These are phyloP conservation scores for Valencia hispanica DNA, from an alignment of 2,797 vertebrate genomes.

Conservation along the genomic window DNA sequence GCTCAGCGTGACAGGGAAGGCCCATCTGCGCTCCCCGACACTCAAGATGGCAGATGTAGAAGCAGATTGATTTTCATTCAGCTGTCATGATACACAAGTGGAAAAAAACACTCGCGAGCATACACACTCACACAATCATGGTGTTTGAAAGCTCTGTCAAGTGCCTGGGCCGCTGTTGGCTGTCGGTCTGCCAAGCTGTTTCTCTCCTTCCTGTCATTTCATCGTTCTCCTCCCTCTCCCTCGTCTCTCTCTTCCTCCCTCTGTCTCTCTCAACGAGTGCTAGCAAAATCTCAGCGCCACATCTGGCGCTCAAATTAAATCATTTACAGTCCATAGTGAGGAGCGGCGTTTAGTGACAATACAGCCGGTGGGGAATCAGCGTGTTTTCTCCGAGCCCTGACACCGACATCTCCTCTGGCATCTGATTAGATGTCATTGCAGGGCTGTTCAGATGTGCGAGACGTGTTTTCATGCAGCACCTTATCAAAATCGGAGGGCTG, in stretches of 20 bases:
- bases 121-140: slow-evolving; percentile 62
- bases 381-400: slow-evolving; percentile 71
- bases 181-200: slow-evolving; percentile 73
- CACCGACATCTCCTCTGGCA: slow-evolving; percentile 61
- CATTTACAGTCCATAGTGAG: slow-evolving; percentile 79
- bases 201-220: slow-evolving; percentile 82
- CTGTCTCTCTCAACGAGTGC: slow-evolving; percentile 54
- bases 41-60: slow-evolving; percentile 84
- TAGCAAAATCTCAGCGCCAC: slow-evolving; percentile 69
- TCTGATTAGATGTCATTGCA: slow-evolving; percentile 69
- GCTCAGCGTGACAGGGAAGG: slow-evolving; percentile 72
- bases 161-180: slow-evolving; percentile 72
- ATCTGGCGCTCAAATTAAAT: slow-evolving; percentile 81
- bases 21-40: slow-evolving; percentile 82
- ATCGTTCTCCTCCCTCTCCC: slow-evolving; percentile 62
- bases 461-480: slow-evolving; percentile 54
- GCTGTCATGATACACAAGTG: slow-evolving; percentile 77
- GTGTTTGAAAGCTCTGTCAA: slow-evolving; percentile 72
- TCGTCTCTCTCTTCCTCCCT: slow-evolving; percentile 53
- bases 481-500: slow-evolving; percentile 42
- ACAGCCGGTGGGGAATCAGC: slow-evolving; percentile 74
- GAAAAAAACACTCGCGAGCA: slow-evolving; percentile 34
- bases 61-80: slow-evolving; percentile 86
- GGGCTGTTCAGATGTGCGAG: slow-evolving; percentile 55
- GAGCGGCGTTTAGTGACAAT: slow-evolving; percentile 72